Conservation (phyloP, 2,113 vertebrate species). For the Myotis brandtii region DNA sequence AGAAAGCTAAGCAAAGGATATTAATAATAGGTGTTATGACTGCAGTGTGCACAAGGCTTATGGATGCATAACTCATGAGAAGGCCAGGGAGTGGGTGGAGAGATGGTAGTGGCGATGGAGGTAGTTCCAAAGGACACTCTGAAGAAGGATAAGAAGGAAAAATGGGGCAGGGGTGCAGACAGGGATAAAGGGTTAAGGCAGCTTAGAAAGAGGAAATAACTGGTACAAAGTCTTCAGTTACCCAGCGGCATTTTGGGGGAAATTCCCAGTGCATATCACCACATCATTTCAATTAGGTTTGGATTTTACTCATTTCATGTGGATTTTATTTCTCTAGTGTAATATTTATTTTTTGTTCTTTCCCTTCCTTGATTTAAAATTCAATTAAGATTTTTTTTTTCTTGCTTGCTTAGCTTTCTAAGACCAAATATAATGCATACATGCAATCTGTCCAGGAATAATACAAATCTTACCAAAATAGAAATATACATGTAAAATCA, state of each 20-base stretch:
- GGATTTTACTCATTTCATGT: neutral
- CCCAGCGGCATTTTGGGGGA: neutral
- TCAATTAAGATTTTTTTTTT: slow-evolving; percentile 38
- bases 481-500: neutral
- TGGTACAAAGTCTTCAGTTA: neutral
- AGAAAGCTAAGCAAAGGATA: neutral
- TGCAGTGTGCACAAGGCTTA: neutral
- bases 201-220: neutral
- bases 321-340: neutral
- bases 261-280: neutral
- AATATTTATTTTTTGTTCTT: neutral
- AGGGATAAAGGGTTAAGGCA: neutral
- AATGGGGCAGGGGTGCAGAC: rapidly evolving
- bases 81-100: neutral
- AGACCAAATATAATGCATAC: neutral
- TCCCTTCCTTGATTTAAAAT: neutral
- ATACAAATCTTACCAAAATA: neutral
- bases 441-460: slow-evolving; percentile 5
- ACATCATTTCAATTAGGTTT: neutral
- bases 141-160: neutral
- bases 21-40: neutral
- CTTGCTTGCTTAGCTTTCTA: slow-evolving; percentile 1
- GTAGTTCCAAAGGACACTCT: neutral
- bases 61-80: neutral
- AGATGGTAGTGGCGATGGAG: neutral